These are phyloP conservation scores for Cyanoliseus patagonus DNA, from an alignment of 2,113 vertebrate species.

Conservation along the genomic window DNA sequence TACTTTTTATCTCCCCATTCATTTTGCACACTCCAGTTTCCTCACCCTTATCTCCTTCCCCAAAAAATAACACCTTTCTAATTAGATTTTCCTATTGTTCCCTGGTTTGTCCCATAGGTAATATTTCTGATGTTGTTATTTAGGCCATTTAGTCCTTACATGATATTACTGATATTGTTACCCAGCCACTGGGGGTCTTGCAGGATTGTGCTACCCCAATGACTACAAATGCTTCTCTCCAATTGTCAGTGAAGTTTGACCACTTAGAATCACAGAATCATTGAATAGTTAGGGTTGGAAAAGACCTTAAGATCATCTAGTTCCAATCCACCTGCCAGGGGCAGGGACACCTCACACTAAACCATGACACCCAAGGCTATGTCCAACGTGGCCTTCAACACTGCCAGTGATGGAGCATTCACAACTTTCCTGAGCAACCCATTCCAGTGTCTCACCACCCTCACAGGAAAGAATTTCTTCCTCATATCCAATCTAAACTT, in stretches of 20 bases:
- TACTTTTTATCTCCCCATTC: neutral
- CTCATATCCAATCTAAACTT: too few species aligned
- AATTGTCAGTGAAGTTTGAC: neutral
- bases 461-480: too few species aligned
- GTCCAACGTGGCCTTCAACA: too few species aligned
- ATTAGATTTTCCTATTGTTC: neutral
- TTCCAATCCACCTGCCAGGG: too few species aligned
- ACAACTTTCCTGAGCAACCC: too few species aligned
- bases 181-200: neutral
- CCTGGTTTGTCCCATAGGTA: neutral
- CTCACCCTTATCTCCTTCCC: neutral
- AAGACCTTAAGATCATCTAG: too few species aligned
- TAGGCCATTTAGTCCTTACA: neutral
- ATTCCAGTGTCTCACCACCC: too few species aligned
- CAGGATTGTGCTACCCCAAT: neutral
- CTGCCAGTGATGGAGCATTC: too few species aligned
- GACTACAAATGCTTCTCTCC: neutral
- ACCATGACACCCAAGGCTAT: too few species aligned
- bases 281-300: too few species aligned
- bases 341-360: too few species aligned
- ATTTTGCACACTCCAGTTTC: neutral
- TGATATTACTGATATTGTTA: neutral
- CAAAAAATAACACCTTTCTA: neutral
- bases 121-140: neutral
- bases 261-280: too few species aligned